Base-by-base conservation (phyloP, 2,797 vertebrate species). In the Sebastes itinus region DNA sequence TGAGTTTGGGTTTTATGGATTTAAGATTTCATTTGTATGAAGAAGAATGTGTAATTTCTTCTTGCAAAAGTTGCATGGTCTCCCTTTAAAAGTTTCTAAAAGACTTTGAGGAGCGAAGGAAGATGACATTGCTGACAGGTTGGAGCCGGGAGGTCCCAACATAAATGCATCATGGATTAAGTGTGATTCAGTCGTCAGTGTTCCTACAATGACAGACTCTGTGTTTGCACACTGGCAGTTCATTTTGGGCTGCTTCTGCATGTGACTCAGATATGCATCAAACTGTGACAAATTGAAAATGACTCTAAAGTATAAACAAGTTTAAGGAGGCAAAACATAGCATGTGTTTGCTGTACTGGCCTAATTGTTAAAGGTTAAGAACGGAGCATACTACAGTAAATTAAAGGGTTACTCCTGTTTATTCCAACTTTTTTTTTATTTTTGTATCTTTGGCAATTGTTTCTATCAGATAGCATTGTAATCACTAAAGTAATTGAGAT, bases 231-330 rank as follows among this genome's bases (percentile, higher is more conserved):
- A 73, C 60, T 80, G 80, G 72, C 78, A 70, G 82, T 88, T 88
- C 70, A 74, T 82, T 80, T 75, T 62, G 71, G 84, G 85, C 78
- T 10, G 62, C 46, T 77, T 80, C 65, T 81, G 52, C 32, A 5
- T 55, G 62, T 89, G 87, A 87, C 68, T 88, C 85, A 86, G 32
- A 62, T 14, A 73, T 49, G 77, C 70, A 78, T 85, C 88, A 73
- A 23, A 83, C 81, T 73, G 77, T 82, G 72, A 88, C 72, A 68
- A 87, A 89, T 69, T 84, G 63, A 81, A 88, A 82, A 83, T 56
- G 63, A 85, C 73, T 85, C 38, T 38, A 22, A 85, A 67, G 69
- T 78, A 72, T 80, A 81, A 92, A 89, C 63, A 80, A 82, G 38
- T 49, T 80, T 78, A 80, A 82, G 71, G 5, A 58, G 61, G 42